Evolutionary conservation across 1,140 invertebrate species (phyloP).

Genomic region (Leguminivora glycinivorella): DNA sequence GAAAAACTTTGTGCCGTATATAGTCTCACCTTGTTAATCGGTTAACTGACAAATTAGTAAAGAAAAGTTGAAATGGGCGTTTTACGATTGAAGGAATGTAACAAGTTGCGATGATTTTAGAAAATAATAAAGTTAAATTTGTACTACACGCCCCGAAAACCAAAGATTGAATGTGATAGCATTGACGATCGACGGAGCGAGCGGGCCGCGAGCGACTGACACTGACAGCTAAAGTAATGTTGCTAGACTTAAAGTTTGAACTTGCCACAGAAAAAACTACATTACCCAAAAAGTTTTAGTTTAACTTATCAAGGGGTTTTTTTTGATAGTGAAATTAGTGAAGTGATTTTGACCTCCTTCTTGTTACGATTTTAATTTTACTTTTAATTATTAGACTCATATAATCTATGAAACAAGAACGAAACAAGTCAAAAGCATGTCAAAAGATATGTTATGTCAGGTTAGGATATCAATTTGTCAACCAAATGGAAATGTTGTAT

Average conservation of each 20-base stretch:
- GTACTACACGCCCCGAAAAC: constrained; percentile 23
- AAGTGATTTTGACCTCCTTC: no score
- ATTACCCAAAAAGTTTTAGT: neutral
- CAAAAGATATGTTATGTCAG: no score
- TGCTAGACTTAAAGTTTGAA: constrained; percentile 10
- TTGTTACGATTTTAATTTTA: no score
- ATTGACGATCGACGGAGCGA: neutral
- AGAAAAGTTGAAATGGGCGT: neutral
- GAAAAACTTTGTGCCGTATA: constrained; percentile 8
- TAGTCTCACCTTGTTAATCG: constrained; percentile 21
- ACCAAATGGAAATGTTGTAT: no score
- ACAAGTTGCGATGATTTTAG: neutral
- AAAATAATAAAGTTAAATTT: neutral
- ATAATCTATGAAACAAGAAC: no score
- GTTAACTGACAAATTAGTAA: neutral
- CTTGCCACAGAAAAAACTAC: neutral
- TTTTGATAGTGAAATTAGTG: no score
- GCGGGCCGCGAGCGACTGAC: constrained; percentile 18
- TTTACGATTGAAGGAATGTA: neutral
- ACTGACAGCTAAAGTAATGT: constrained; percentile 14
- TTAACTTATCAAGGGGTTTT: no score
- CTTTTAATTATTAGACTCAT: no score
- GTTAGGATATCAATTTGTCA: no score
- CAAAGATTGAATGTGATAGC: constrained; percentile 11
- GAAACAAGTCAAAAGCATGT: no score